Conservation (phyloP, 2,888 invertebrate genomes). For the Heliconius ismenius region DNA sequence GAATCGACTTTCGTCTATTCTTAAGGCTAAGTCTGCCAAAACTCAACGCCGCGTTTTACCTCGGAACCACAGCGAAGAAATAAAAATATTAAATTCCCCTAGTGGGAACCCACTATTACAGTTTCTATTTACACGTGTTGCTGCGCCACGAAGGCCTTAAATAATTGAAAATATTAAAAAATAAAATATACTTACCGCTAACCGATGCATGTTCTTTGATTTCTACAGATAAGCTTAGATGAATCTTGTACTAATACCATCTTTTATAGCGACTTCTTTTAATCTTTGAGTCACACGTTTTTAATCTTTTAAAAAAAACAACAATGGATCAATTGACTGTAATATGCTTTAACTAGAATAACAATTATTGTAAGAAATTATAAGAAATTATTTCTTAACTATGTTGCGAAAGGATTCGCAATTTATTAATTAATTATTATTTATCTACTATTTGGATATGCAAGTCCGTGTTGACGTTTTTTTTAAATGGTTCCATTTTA, state of each 20-base stretch:
- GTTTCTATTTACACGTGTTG: neutral
- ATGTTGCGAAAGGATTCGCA: slow-evolving; percentile 1
- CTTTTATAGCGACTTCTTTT: slow-evolving; percentile 35
- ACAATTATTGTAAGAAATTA: slow-evolving; percentile 30
- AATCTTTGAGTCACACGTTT: slow-evolving; percentile 30
- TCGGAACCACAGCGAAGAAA: neutral
- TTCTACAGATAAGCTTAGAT: slow-evolving; percentile 15
- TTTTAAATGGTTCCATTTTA: no score
- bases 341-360: slow-evolving; percentile 25
- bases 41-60: neutral
- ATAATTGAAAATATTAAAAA: neutral
- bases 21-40: no score
- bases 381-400: slow-evolving; percentile 25
- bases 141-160: neutral
- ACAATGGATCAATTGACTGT: slow-evolving; percentile 40
- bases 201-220: slow-evolving; percentile 32
- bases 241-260: neutral
- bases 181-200: slow-evolving; percentile 25
- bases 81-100: no score
- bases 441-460: neutral
- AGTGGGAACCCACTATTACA: neutral
- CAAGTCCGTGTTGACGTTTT: neutral
- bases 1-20: no score
- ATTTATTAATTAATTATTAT: neutral
- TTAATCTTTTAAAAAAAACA: slow-evolving; percentile 29